Percentiles rank a stretch among this genome's conserved stretches.
These are phyloP conservation scores for Deladenus siricidicola DNA, from an alignment of 2,888 invertebrate species.

Conservation along the genomic window DNA sequence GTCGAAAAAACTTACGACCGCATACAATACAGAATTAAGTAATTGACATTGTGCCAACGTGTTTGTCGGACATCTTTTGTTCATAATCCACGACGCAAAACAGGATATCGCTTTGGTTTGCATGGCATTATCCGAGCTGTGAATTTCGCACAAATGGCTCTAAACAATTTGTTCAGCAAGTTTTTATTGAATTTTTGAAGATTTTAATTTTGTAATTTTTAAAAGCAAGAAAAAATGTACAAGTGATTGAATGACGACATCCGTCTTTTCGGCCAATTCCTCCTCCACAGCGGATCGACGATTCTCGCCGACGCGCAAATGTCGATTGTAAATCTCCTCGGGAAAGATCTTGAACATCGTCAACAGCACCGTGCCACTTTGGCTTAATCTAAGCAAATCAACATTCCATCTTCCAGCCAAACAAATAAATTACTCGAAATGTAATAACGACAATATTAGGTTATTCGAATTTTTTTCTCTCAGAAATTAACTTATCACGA, in stretches of 20 bases:
- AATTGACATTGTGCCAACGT: conserved; percentile 61
- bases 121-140: not conserved
- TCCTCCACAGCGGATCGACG: conserved; percentile 74
- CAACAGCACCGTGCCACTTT: conserved; percentile 59
- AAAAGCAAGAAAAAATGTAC: conserved; percentile 54
- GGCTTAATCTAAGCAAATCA: conserved; percentile 5
- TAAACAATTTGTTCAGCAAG: conserved; percentile 8
- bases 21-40: conserved; percentile 54
- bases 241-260: conserved; percentile 71
- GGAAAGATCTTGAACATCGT: conserved; percentile 88
- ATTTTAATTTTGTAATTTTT: not conserved
- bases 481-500: too few relatives aligned
- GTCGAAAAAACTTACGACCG: conserved; percentile 59
- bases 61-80: conserved; percentile 71
- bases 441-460: too few relatives aligned
- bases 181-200: not conserved
- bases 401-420: too few relatives aligned
- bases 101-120: conserved; percentile 57
- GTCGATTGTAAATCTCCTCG: conserved; percentile 68
- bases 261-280: conserved; percentile 70
- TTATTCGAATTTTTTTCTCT: too few relatives aligned
- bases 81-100: conserved; percentile 81
- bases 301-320: conserved; percentile 72
- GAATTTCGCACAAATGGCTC: conserved; percentile 14
- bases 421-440: too few relatives aligned